Evolutionary conservation across 2,113 vertebrate genomes (phyloP).

Genomic region (Labrus mixtus): DNA sequence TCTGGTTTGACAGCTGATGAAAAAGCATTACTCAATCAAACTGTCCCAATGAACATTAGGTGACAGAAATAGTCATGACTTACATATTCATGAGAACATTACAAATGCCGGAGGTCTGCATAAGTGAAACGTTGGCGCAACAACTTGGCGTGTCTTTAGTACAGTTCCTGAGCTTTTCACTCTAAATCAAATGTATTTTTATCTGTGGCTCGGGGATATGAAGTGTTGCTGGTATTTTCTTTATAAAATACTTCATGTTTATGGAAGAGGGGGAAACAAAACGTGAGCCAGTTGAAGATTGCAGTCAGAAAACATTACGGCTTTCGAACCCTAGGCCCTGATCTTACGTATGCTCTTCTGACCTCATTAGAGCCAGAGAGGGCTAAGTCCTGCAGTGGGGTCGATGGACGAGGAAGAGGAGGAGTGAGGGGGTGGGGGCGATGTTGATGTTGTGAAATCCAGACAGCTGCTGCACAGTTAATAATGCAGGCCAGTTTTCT

Average conservation of each 20-base stretch:
- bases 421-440: not conserved
- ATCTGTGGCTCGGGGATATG: not conserved
- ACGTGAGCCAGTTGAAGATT: not conserved
- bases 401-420: constrained; percentile 1
- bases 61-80: constrained; percentile 54
- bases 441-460: constrained; percentile 57
- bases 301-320: constrained; percentile 1
- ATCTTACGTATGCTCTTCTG: constrained; percentile 27
- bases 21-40: constrained; percentile 61
- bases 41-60: constrained; percentile 34
- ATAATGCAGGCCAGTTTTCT: constrained; percentile 78
- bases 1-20: constrained; percentile 31
- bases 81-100: constrained; percentile 72
- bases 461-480: constrained; percentile 75
- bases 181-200: not conserved
- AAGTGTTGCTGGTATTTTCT: not conserved
- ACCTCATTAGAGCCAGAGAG: constrained; percentile 51
- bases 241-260: not conserved
- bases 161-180: constrained; percentile 30
- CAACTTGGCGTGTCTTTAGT: not conserved
- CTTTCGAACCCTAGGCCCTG: no score
- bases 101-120: constrained; percentile 50
- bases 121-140: constrained; percentile 29
- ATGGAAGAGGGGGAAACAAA: not conserved
- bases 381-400: constrained; percentile 44